Evolutionary conservation across 2,113 vertebrate genomes (phyloP).

Genomic region (Merops nubicus): DNA sequence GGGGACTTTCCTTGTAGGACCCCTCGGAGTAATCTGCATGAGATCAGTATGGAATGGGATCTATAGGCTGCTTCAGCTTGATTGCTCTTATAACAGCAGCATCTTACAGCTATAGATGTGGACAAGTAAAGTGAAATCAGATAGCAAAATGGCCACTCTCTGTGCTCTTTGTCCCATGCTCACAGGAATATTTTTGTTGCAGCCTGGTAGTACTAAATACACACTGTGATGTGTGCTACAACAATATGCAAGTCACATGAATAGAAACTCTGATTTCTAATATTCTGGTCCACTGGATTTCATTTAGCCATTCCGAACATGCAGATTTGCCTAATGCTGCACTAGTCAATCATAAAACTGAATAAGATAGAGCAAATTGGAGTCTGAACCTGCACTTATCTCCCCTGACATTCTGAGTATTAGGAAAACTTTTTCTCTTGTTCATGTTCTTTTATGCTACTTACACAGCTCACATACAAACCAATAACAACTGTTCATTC

Average conservation of each 20-base stretch:
- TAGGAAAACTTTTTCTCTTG: background rate
- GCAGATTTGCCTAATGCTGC: background rate
- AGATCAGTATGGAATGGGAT: background rate
- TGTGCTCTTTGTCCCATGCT: background rate
- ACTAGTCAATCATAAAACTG: background rate
- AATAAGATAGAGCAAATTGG: background rate
- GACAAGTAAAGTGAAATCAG: background rate
- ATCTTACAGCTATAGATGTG: background rate
- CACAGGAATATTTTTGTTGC: background rate
- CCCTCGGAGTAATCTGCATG: background rate
- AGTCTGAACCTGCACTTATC: background rate
- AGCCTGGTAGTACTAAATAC: background rate
- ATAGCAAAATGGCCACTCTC: background rate
- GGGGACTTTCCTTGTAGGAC: background rate
- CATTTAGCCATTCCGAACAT: background rate
- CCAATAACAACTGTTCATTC: background rate
- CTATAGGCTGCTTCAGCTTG: background rate
- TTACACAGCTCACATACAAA: background rate
- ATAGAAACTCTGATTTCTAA: background rate
- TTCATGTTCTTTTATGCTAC: background rate
- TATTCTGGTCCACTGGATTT: background rate
- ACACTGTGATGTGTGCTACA: background rate
- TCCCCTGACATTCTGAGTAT: background rate
- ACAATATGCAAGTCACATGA: background rate
- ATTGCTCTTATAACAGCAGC: background rate